These are phyloP conservation scores for Apeira syringaria DNA, from an alignment of 2,888 invertebrate genomes.

Conservation along the genomic window DNA sequence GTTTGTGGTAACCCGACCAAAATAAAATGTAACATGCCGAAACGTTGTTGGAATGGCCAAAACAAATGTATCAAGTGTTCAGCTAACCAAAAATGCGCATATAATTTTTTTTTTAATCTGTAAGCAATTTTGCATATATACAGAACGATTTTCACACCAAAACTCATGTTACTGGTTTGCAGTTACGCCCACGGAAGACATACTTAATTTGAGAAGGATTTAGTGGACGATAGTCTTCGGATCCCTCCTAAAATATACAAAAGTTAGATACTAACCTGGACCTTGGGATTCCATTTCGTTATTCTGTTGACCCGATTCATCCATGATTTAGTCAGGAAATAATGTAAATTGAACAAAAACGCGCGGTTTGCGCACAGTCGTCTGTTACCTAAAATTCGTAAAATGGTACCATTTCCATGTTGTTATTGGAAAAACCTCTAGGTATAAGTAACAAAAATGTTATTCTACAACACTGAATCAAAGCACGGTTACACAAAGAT, in stretches of 20 bases:
- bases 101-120: too few relatives aligned
- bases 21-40: slow-evolving; percentile 3
- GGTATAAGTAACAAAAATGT: too few relatives aligned
- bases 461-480: too few relatives aligned
- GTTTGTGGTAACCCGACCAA: slow-evolving; percentile 51
- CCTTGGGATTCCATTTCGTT: slow-evolving; percentile 45
- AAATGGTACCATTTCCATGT: slow-evolving; percentile 49
- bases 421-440: too few relatives aligned
- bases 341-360: slow-evolving; percentile 46
- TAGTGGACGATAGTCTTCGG: slow-evolving; percentile 40
- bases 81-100: too few relatives aligned
- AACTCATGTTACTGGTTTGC: too few relatives aligned
- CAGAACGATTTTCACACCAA: too few relatives aligned
- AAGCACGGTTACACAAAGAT: slow-evolving; percentile 6
- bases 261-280: slow-evolving; percentile 43
- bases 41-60: too few relatives aligned
- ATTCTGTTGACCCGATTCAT: slow-evolving; percentile 47
- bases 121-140: too few relatives aligned
- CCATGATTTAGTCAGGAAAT: slow-evolving; percentile 49
- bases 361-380: slow-evolving; percentile 65
- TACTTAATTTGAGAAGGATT: slow-evolving; percentile 45
- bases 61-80: too few relatives aligned
- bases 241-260: slow-evolving; percentile 28
- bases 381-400: slow-evolving; percentile 59
- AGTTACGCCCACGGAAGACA: background rate